Evolutionary conservation across 30 jellyfish, hydroid and myxozoan genomes (phyloP), one percentile per base, ranked within the genome.

Genomic region (Turritopsis rubra): DNA sequence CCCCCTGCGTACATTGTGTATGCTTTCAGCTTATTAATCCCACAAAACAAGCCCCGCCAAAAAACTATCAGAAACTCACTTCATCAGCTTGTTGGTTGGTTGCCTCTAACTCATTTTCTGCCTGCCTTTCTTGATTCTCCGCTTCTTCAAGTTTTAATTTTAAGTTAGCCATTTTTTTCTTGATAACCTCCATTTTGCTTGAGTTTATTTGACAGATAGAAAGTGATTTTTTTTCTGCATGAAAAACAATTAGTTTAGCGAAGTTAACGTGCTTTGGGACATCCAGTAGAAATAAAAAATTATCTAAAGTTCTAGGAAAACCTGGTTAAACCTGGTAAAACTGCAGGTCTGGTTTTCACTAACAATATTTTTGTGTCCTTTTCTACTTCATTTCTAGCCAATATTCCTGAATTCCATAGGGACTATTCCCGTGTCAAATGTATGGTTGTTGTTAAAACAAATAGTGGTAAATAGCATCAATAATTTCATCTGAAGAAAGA

Each of bases 121-220:
- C 82, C 41, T 13, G 53, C 0, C 23, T 22, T 7, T 72, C 82
- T 29, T 74, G 82, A 23, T 19, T 29, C 41, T 74, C 82, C 19
- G 82, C 82, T 21, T 74, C 65, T 0, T 74, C 82, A 16, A 74
- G 82, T 21, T 74, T 74, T 23, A 41, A 8, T 74, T 41, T 26
- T 71, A 74, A 23, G 23, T 73, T n/a, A 29, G 16, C n/a, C 82
- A 74, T 74, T 29, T 74, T 74, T 41, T 74, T 74, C 60, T 23
- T 74, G 82, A 74, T 74, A 23, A 29, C 82, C 13, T 74, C 82
- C 82, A 74, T 74, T 74, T 74, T 74, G 0, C n/a, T 9, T 26
- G 82, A 0, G 13, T 74, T 68, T 41, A 41, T 41, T 41, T 41
- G 60, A 41, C 60, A 41, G 60, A 41, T 41, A 41, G 60, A 13